Evolutionary conservation across 2,113 vertebrate species (phyloP).

Genomic region (Anser cygnoides): DNA sequence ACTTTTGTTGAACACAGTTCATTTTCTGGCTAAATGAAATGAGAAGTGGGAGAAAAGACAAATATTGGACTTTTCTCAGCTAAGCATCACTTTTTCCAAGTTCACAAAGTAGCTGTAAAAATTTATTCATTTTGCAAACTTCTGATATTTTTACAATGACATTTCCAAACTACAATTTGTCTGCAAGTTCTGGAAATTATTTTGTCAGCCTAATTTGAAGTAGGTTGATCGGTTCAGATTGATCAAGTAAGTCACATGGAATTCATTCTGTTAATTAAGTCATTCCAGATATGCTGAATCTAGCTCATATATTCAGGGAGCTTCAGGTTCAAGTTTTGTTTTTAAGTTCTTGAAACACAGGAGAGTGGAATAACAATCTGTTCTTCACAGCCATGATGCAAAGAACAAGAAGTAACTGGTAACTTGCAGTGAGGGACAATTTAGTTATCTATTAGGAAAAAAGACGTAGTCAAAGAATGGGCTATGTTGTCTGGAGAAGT

Average conservation of each 20-base stretch:
- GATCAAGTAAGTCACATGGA: neutral
- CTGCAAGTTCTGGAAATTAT: neutral
- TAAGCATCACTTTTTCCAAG: neutral
- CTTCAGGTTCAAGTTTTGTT: neutral
- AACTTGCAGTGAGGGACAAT: neutral
- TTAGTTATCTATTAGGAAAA: neutral
- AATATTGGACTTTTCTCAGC: neutral
- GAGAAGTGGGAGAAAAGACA: neutral
- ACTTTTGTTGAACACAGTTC: neutral
- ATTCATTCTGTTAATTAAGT: neutral
- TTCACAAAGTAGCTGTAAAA: neutral
- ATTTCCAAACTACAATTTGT: neutral
- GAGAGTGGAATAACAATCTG: neutral
- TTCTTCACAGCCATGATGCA: neutral
- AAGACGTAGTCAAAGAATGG: neutral
- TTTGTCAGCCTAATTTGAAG: neutral
- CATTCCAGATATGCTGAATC: neutral
- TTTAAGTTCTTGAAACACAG: neutral
- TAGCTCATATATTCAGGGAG: neutral
- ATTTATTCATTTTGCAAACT: neutral
- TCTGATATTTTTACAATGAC: neutral
- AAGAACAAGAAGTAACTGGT: neutral
- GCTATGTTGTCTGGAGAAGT: neutral
- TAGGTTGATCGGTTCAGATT: neutral
- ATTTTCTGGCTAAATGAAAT: conserved; percentile 3